phyloP scores from a whole-genome alignment of 2,797 vertebrate species.

The Cryptoblepharus egeriae region DNA sequence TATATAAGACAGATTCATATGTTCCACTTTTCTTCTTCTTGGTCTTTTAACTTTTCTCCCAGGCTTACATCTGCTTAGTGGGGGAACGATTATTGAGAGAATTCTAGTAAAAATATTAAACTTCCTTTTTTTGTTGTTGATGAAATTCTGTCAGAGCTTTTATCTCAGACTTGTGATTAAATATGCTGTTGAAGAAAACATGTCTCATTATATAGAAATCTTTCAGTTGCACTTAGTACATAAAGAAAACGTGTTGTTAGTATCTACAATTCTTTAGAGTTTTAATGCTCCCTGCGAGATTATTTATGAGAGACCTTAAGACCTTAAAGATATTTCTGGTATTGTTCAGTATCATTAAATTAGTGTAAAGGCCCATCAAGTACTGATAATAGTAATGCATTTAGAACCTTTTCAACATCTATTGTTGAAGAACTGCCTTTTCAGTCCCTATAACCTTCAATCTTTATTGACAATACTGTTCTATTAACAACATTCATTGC shows the following conservation, averaged over 20 bases:
- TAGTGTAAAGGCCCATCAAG: slow-evolving; percentile 28
- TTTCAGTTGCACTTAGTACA: neutral
- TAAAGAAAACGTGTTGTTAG: neutral
- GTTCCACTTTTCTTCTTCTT: neutral
- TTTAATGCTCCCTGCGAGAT: slow-evolving; percentile 4
- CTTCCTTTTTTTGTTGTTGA: slow-evolving; percentile 7
- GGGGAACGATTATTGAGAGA: too few species aligned
- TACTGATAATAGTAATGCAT: neutral
- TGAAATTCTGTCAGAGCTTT: neutral
- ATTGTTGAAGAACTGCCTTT: slow-evolving; percentile 29
- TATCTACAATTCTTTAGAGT: neutral
- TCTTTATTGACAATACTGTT: slow-evolving; percentile 47
- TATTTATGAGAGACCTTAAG: slow-evolving; percentile 24
- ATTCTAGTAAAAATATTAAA: neutral
- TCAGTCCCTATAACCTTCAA: slow-evolving; percentile 41
- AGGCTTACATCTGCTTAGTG: neutral
- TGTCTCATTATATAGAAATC: neutral
- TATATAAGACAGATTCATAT: too few species aligned
- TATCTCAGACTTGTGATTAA: neutral
- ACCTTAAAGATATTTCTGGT: slow-evolving; percentile 11
- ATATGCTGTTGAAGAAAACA: slow-evolving; percentile 6
- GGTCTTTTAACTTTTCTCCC: neutral
- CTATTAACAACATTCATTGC: slow-evolving; percentile 49
- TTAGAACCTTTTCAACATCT: slow-evolving; percentile 18
- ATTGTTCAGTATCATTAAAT: neutral